A percentile compares a stretch with the other conserved stretches of the same genome.
Conservation (phyloP, 2,888 invertebrate species). For the Cremastinae sp. region DNA sequence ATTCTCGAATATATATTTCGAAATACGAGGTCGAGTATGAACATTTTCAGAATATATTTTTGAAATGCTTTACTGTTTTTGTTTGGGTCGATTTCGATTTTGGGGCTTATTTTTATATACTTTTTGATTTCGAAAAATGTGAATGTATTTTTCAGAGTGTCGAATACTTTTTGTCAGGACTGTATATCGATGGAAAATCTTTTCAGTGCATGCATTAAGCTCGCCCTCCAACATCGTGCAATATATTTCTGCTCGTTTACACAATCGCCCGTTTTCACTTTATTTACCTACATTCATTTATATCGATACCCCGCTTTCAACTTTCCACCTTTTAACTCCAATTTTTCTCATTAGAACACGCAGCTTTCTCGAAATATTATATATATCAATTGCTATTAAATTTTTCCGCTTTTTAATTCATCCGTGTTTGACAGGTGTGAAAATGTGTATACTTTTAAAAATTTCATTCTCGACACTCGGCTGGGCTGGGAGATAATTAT, state of each 20-base stretch:
- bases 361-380: background rate
- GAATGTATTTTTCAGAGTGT: background rate
- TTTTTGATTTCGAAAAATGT: too few species aligned
- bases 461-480: background rate
- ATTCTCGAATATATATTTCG: background rate
- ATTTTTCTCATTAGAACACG: conserved; percentile 25
- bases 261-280: conserved; percentile 26
- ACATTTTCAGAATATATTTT: too few species aligned
- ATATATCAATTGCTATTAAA: background rate
- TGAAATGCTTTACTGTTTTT: too few species aligned
- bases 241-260: conserved; percentile 17
- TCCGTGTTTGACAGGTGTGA: background rate
- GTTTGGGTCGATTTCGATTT: too few species aligned
- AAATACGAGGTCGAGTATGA: too few species aligned
- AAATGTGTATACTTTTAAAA: background rate
- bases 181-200: background rate
- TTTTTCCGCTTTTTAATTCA: background rate
- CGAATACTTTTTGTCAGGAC: background rate
- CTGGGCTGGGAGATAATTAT: too few species aligned
- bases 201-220: conserved; percentile 19
- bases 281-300: conserved; percentile 48
- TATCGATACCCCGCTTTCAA: conserved; percentile 19
- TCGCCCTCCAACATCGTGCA: conserved; percentile 26
- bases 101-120: too few species aligned
- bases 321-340: conserved; percentile 25